Evolutionary conservation across 1,140 invertebrate genomes (phyloP).

Genomic region (Octopus sinensis): DNA sequence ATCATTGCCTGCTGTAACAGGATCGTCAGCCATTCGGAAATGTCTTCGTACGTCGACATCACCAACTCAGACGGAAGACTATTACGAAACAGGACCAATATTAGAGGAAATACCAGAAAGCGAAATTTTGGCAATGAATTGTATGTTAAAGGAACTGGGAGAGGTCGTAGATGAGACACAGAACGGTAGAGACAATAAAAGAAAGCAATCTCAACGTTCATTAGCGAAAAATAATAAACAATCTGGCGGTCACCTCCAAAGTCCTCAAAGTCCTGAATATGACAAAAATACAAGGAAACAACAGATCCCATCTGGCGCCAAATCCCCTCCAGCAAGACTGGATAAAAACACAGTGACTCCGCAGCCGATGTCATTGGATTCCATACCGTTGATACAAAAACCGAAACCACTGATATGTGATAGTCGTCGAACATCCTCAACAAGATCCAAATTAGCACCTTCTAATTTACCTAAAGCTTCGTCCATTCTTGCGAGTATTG

Average conservation of each 20-base stretch:
- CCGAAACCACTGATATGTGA: background rate
- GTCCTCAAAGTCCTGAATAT: no score
- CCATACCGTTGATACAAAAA: background rate
- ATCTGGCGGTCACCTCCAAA: no score
- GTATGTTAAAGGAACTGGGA: constrained; percentile 37
- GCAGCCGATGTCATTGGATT: background rate
- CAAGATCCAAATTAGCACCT: constrained; percentile 41
- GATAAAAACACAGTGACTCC: no score
- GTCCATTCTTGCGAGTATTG: constrained; percentile 42
- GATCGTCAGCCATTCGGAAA: background rate
- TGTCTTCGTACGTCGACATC: background rate
- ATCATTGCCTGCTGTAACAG: background rate
- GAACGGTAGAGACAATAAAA: no score
- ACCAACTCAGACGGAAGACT: background rate
- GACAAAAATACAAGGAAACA: no score
- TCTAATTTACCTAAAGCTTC: constrained; percentile 45
- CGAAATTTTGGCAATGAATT: constrained; percentile 31
- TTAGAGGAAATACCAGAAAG: constrained; percentile 34
- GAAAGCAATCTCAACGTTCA: no score
- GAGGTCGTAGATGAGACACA: constrained; percentile 23
- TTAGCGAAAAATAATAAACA: no score
- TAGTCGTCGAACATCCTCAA: constrained; percentile 24
- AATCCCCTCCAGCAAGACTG: no score
- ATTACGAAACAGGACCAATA: constrained; percentile 7
- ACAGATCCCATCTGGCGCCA: no score